Evolutionary conservation across 2,888 invertebrate genomes (phyloP), one percentile per base, ranked within the genome.

Genomic region (Caenorhabditis sulstoni): DNA sequence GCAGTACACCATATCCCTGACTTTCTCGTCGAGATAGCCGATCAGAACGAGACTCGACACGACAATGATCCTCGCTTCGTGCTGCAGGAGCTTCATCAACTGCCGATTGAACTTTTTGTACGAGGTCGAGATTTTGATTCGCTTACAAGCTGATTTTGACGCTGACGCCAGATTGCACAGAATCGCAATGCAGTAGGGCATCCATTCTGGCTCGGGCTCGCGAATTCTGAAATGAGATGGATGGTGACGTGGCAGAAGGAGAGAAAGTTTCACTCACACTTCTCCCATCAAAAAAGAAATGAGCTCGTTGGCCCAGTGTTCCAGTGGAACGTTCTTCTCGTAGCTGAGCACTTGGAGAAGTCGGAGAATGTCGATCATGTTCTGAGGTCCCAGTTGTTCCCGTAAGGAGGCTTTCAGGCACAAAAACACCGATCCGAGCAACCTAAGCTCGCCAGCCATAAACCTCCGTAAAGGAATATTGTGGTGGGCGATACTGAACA

Each of bases 321-420:
- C 87, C n/a, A 88, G 70, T 12, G 78, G 62, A 9, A 86, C 70
- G 12, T 58, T 67, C 20, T 80, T 82, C 44, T 87, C 88, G 62
- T 88, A 88, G 22, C 87, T 87, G 9, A 88, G 22, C 16, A 86
- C 86, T 78, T 87, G 87, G 12, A 86, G 39, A n/a, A 87, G 49
- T 18, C 87, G 67, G 14, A 88, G 74, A 39, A 87, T 84, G 65
- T 88, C 88, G 23, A 88, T 86, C 75, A 87, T 73, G 59, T 86
- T 87, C 71, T 89, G 88, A 2, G 87, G 87, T 23, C 87, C 88
- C 7, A 87, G 62, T 52, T 87, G 81, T 35, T 88, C 87, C 37
- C 70, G 49, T 7, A 87, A 45, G 18, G 87, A 86, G 8, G 71
- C 44, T 61, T 83, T 81, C 20, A 89, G 76, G 58, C 85, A 84